phyloP scores from a whole-genome alignment of 2,797 vertebrate genomes.

The Danio aesculapii region DNA sequence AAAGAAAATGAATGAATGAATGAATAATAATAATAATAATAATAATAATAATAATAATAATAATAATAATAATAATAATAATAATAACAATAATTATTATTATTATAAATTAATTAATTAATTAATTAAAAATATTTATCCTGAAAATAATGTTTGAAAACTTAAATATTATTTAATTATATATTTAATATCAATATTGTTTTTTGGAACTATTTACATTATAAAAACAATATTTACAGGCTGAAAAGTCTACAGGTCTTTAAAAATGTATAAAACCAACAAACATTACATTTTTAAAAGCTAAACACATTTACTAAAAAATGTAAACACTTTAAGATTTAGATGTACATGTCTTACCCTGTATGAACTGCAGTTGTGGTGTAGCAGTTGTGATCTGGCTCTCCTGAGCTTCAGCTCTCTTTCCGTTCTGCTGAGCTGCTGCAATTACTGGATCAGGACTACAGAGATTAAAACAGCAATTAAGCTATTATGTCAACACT shows the following conservation, averaged over 20 bases:
- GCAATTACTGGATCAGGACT: constrained; percentile 39
- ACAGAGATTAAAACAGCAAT: constrained; percentile 3
- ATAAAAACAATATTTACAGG: not conserved
- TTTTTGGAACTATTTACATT: too few species aligned
- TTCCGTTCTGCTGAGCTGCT: constrained; percentile 72
- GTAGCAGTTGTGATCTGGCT: constrained; percentile 70
- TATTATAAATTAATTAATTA: too few species aligned
- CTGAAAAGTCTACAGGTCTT: not conserved
- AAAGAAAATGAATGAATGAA: too few species aligned
- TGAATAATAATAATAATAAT: too few species aligned
- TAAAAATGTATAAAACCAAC: not conserved
- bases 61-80: too few species aligned
- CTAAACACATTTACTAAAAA: not conserved
- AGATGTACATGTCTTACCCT: constrained; percentile 74
- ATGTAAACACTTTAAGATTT: too few species aligned
- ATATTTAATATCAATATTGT: too few species aligned
- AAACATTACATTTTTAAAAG: not conserved
- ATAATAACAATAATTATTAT: too few species aligned
- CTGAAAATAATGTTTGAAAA: not conserved
- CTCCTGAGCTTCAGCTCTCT: constrained; percentile 61
- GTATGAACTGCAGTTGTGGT: constrained; percentile 82
- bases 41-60: too few species aligned
- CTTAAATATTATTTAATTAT: too few species aligned
- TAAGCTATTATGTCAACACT: not conserved
- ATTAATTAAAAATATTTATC: not conserved